Evolutionary conservation across 2,888 invertebrate genomes (phyloP), one percentile per base, ranked within the genome.

Genomic region (Junonia oenone): DNA sequence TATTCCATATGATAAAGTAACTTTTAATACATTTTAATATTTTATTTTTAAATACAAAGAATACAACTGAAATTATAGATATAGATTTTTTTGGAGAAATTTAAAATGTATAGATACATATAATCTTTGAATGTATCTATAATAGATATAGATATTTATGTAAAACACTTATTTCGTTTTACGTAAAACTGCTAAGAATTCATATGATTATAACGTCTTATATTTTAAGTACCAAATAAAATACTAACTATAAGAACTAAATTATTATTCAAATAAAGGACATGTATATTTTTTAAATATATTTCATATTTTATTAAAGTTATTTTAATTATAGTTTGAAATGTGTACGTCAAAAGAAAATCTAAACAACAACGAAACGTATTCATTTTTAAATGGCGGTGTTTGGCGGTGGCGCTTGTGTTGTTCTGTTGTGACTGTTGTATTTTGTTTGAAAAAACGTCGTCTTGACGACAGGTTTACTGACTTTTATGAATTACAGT

Each of bases 391-490:
- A 65, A 62, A 65, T 65, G 65, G 63, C 65, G 58, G 52, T 63
- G 61, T 61, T 61, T 65, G 65, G 63, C 65, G 58, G 52, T 63
- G 61, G 62, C 62, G 61, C 58, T 62, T 65, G 58, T 65, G 78
- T 83, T 80, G 69, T 73, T 69, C 66, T 76, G 75, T 60, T 58
- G 56, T 63, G 65, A 65, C 66, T 76, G 75, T 60, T 58, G 56
- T 63, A 65, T 66, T 62, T 67, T 70, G 69, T 67, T 69, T 68
- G 68, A 68, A 68, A 69, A 81, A 78, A 85, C 83, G 86, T 87
- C 82, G 85, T 74, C 88, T 83, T 85, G 88, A 82, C 88, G 85
- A 90, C 89, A 78, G 76, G 76, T 76, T 80, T 80, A 67, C 72
- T 79, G 76, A 71, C 68, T 75, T 79, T 67, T 68, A 78, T 71